These are phyloP conservation scores for Acrobasis consociella DNA, from an alignment of 2,888 invertebrate genomes.

Conservation along the genomic window DNA sequence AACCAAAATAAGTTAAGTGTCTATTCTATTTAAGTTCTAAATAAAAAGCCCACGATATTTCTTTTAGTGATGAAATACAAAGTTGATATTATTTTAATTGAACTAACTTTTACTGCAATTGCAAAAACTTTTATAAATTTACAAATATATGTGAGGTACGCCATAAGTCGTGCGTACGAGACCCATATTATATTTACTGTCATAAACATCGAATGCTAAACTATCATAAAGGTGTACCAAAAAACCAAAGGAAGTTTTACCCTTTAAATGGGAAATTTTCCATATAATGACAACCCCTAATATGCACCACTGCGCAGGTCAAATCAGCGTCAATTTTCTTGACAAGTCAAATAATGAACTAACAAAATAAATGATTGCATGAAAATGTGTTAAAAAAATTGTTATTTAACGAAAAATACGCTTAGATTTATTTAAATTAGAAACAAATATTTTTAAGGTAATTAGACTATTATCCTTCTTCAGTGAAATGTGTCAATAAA, in stretches of 20 bases:
- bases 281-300: slow-evolving; percentile 40
- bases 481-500: background rate
- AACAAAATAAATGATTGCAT: slow-evolving; percentile 33
- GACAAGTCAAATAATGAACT: slow-evolving; percentile 35
- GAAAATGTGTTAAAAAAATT: slow-evolving; percentile 15
- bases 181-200: too few relatives aligned
- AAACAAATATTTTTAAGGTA: background rate
- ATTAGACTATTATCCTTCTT: background rate
- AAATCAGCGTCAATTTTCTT: slow-evolving; percentile 47
- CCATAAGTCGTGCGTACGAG: too few relatives aligned
- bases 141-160: too few relatives aligned
- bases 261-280: slow-evolving; percentile 28
- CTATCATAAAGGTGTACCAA: background rate
- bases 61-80: too few relatives aligned
- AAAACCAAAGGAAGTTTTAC: slow-evolving; percentile 8
- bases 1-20: too few relatives aligned
- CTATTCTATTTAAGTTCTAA: too few relatives aligned
- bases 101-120: too few relatives aligned
- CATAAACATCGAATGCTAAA: background rate
- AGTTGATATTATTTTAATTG: too few relatives aligned
- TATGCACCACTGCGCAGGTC: slow-evolving; percentile 52
- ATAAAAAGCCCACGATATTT: too few relatives aligned
- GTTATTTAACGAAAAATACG: background rate
- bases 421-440: background rate
- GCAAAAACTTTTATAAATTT: too few relatives aligned